Evolutionary conservation across 2,113 vertebrate species (phyloP).

Genomic region (Harpagus bidentatus): DNA sequence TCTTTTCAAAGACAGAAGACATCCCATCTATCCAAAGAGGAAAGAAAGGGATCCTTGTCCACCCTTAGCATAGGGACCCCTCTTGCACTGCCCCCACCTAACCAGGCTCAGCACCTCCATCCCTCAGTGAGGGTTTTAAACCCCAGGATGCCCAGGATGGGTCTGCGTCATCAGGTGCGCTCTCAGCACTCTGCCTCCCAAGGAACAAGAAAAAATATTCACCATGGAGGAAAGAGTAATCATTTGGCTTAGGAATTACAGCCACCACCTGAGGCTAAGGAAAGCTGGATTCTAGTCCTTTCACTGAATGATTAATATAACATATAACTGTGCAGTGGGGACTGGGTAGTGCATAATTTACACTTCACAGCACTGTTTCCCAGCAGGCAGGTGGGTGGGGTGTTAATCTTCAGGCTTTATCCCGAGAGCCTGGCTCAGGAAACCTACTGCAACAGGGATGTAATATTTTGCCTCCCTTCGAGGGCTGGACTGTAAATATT

Average conservation of each 20-base stretch:
- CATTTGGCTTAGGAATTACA: background rate
- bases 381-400: background rate
- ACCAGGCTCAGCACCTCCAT: background rate
- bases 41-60: background rate
- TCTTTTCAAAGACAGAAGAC: background rate
- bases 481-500: background rate
- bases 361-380: background rate
- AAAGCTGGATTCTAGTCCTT: background rate
- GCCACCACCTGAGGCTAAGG: background rate
- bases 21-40: background rate
- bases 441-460: background rate
- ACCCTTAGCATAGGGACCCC: background rate
- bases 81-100: background rate
- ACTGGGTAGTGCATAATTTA: background rate
- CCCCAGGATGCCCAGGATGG: rapidly evolving
- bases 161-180: background rate
- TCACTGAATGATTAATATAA: background rate
- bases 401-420: background rate
- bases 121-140: rapidly evolving
- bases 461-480: background rate
- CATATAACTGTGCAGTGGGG: background rate
- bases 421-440: background rate
- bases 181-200: background rate
- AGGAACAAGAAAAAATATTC: background rate
- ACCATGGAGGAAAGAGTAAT: background rate